phyloP scores from a whole-genome alignment of 1,140 invertebrate species.

The Orius laevigatus region DNA sequence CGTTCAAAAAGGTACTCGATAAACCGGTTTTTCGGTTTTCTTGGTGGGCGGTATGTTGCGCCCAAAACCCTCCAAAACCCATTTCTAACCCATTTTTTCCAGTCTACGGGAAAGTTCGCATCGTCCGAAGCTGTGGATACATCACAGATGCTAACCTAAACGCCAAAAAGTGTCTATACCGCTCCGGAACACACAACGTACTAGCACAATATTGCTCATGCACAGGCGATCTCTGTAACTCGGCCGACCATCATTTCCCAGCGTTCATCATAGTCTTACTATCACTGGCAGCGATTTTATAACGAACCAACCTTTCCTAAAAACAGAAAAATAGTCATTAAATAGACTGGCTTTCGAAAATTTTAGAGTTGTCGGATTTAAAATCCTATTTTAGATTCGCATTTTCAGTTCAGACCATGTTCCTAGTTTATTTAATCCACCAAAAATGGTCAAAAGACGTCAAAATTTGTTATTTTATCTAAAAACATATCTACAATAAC shows the following conservation, averaged over 20 bases:
- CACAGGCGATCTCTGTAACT: slow-evolving; percentile 53
- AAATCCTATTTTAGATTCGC: too few relatives aligned
- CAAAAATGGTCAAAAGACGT: too few relatives aligned
- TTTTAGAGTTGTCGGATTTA: too few relatives aligned
- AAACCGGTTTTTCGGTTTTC: background rate
- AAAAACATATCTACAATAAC: too few relatives aligned
- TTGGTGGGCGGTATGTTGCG: background rate
- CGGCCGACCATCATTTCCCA: slow-evolving; percentile 21
- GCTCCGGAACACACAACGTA: slow-evolving; percentile 56
- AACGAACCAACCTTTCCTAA: background rate
- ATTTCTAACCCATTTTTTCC: slow-evolving; percentile 24
- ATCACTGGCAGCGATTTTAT: background rate
- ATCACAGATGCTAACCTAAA: slow-evolving; percentile 40
- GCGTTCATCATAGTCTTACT: background rate
- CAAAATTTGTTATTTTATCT: too few relatives aligned
- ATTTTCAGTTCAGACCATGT: too few relatives aligned
- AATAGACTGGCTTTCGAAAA: slow-evolving; percentile 4
- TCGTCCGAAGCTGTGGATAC: slow-evolving; percentile 59
- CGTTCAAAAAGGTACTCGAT: slow-evolving; percentile 44
- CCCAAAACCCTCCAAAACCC: background rate
- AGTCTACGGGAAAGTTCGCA: slow-evolving; percentile 55
- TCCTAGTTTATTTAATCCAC: too few relatives aligned
- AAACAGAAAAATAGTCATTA: background rate
- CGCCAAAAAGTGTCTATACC: slow-evolving; percentile 38
- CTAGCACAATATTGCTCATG: slow-evolving; percentile 57